These are phyloP conservation scores for Elephantulus edwardii DNA, from an alignment of 2,113 vertebrate species.

Conservation along the genomic window DNA sequence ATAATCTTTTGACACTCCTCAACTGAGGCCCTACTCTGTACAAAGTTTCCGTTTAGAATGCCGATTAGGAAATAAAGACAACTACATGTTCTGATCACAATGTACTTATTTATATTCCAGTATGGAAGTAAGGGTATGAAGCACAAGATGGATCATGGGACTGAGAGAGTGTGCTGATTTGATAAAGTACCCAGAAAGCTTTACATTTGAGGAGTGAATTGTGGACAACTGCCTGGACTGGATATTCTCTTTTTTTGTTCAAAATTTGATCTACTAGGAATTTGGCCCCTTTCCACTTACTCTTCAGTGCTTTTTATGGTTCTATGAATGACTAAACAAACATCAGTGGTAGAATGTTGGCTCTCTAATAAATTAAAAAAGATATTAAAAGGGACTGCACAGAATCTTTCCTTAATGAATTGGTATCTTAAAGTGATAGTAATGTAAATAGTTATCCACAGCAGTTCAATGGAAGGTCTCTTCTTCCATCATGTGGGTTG, in stretches of 20 bases:
- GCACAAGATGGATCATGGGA: not conserved
- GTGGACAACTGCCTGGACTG: not conserved
- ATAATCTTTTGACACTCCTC: not conserved
- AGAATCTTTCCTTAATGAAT: not conserved
- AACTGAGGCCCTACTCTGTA: not conserved
- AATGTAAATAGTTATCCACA: not conserved
- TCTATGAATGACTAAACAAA: constrained; percentile 17
- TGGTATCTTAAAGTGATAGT: not conserved
- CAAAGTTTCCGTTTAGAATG: not conserved
- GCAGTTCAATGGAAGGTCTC: not conserved
- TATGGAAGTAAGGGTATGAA: not conserved
- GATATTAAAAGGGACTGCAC: not conserved
- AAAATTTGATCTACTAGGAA: constrained; percentile 40
- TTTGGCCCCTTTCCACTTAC: not conserved
- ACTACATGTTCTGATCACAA: not conserved
- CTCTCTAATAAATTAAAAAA: constrained; percentile 28
- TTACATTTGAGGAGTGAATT: not conserved
- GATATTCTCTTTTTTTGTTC: not conserved
- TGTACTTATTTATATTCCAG: not conserved
- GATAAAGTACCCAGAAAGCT: not conserved
- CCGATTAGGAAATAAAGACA: not conserved
- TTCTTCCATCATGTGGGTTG: not conserved
- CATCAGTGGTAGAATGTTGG: not conserved
- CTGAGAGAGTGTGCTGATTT: not conserved
- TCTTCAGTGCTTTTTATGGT: not conserved